These are phyloP conservation scores for Abrostola tripartita DNA, from an alignment of 2,888 invertebrate species.

Conservation along the genomic window DNA sequence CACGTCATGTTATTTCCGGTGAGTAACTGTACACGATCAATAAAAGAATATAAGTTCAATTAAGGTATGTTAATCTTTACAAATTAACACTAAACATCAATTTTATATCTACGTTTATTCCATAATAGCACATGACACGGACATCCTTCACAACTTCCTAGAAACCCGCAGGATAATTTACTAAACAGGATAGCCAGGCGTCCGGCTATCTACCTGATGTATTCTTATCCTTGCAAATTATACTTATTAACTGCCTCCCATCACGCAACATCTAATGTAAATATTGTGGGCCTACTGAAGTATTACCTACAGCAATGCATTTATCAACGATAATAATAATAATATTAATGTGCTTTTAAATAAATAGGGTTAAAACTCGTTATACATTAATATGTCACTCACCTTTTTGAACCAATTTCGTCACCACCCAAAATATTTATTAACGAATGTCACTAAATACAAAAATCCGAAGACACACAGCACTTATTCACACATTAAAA, in stretches of 20 bases:
- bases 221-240: slow-evolving; percentile 54
- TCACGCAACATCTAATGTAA: slow-evolving; percentile 49
- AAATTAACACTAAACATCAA: slow-evolving; percentile 9
- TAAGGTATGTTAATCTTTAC: neutral
- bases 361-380: slow-evolving; percentile 16
- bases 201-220: slow-evolving; percentile 55
- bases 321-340: neutral
- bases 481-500: slow-evolving; percentile 59
- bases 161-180: slow-evolving; percentile 64
- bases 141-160: slow-evolving; percentile 61
- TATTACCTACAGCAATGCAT: slow-evolving; percentile 26
- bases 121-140: slow-evolving; percentile 28
- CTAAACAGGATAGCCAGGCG: slow-evolving; percentile 58
- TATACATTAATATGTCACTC: slow-evolving; percentile 51
- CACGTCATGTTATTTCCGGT: neutral
- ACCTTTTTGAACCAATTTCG: slow-evolving; percentile 52
- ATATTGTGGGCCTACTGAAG: slow-evolving; percentile 20
- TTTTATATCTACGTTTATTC: slow-evolving; percentile 15
- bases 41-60: too few relatives aligned
- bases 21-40: neutral
- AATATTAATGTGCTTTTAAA: neutral
- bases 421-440: slow-evolving; percentile 41
- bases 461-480: slow-evolving; percentile 56
- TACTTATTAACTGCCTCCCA: slow-evolving; percentile 42
- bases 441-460: slow-evolving; percentile 54